phyloP scores from a whole-genome alignment of 2,113 vertebrate species.

The Meles meles region DNA sequence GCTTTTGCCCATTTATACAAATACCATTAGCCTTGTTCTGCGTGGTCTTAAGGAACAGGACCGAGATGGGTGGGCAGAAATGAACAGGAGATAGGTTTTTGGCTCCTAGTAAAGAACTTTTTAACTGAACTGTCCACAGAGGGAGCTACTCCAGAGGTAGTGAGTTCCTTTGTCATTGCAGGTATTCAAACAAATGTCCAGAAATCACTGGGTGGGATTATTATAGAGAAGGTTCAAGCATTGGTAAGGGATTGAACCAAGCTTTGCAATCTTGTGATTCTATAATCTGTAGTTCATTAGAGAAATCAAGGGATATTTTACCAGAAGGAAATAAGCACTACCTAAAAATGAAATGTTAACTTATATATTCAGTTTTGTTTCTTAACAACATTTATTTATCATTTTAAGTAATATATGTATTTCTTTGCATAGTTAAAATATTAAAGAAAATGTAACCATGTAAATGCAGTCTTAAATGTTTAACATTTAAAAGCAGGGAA shows the following conservation, averaged over 20 bases:
- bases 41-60: neutral
- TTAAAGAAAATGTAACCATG: neutral
- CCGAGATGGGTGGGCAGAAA: neutral
- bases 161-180: neutral
- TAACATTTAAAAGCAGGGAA: conserved; percentile 31
- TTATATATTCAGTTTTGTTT: neutral
- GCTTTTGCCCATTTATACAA: neutral
- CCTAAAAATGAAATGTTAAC: conserved; percentile 24
- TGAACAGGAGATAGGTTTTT: neutral
- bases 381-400: neutral
- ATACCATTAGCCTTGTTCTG: neutral
- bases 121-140: neutral
- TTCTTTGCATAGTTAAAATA: conserved; percentile 6
- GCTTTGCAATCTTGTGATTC: neutral
- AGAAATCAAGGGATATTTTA: neutral
- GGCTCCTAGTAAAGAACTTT: neutral
- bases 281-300: neutral
- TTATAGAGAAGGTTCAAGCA: neutral
- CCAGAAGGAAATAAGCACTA: neutral
- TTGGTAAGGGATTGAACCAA: neutral
- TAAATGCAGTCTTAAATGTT: neutral
- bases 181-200: neutral
- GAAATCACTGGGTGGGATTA: neutral
- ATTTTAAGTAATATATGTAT: conserved; percentile 8
- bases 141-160: neutral